A percentile compares a stretch with the other conserved stretches of the same genome.
phyloP scores from a whole-genome alignment of 2,888 invertebrate species.

The Leptura quadrifasciata region DNA sequence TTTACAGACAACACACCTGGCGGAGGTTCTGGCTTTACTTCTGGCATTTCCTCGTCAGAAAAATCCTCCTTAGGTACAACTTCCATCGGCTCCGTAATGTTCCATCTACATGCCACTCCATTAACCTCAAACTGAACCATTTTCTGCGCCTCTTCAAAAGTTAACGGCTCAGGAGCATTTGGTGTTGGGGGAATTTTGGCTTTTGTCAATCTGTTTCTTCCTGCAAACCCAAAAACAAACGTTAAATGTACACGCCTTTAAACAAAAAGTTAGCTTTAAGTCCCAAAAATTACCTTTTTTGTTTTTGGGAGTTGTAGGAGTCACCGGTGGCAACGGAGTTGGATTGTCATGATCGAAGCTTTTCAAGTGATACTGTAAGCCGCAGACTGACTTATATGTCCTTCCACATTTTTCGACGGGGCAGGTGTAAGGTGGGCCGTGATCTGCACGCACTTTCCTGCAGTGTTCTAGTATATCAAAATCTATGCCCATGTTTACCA shows the following conservation, averaged over 20 bases:
- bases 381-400: constrained; percentile 90
- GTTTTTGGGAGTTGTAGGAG: constrained; percentile 76
- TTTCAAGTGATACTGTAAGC: constrained; percentile 89
- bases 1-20: constrained; percentile 28
- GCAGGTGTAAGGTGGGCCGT: constrained; percentile 90
- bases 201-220: constrained; percentile 62
- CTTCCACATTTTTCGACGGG: constrained; percentile 90
- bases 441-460: constrained; percentile 86
- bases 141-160: constrained; percentile 90
- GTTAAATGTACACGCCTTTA: neutral
- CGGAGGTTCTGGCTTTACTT: constrained; percentile 74
- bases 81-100: constrained; percentile 80
- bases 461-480: constrained; percentile 92
- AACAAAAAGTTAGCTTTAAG: neutral
- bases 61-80: constrained; percentile 83
- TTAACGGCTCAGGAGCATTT: constrained; percentile 82
- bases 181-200: constrained; percentile 69
- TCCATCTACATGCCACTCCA: constrained; percentile 76
- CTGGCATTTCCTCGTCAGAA: constrained; percentile 72
- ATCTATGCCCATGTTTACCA: constrained; percentile 82
- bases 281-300: constrained; percentile 75
- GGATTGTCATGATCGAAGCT: constrained; percentile 91
- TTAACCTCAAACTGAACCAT: constrained; percentile 92
- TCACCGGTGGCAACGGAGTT: constrained; percentile 78
- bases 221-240: constrained; percentile 29